Base-by-base conservation (phyloP, 2,113 vertebrate genomes). In the Heterocephalus glaber region DNA sequence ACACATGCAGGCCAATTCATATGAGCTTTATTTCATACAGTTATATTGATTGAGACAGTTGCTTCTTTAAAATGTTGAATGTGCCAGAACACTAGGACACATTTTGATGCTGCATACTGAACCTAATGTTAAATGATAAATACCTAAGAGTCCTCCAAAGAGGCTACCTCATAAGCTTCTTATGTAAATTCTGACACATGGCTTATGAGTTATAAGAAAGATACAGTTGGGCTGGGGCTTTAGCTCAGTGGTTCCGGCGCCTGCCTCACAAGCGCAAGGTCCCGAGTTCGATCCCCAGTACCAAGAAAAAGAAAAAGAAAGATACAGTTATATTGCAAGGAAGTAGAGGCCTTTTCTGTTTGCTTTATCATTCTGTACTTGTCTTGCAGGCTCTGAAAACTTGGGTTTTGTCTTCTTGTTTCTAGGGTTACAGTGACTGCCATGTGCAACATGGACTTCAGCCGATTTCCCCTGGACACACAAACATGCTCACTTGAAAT, bases 391-490 rank as follows among this genome's bases (percentile, higher is more conserved):
- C 54, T 72, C 63, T 60, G 81, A 89, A 74, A 54, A 2, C 2
- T 77, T 91, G 74, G 93, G 82, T 96, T 65, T 41, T 38, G 93
- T 98, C 95, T 68, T 86, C 95, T 95, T 96, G 60, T 96, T 97
- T 96, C 93, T 97, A 99, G 99, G 98, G 99, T 99, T 66, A 99
- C 99, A 3, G 99, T 99, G 93, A 99, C 99, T 0, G 99, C 99
- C 11, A 99, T 99, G 99, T 99, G 99, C 98, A 99, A 99, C 98
- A 99, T 99, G 99, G 99, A 99, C 98, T 99, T 99, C 76, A 99
- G 99, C 95, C 99, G 99, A 30, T 99, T 99, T 97, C 99, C 99
- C 1, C 98, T 99, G 98, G 99, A 99, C 98, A 99, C 99, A 0
- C 99, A 99, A 95, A 99, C 99, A 0, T 99, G 99, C 97, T 99